Evolutionary conservation across 2,888 invertebrate genomes (phyloP), one percentile per base, ranked within the genome.

Genomic region (Sinopyrophorus schimmeli): DNA sequence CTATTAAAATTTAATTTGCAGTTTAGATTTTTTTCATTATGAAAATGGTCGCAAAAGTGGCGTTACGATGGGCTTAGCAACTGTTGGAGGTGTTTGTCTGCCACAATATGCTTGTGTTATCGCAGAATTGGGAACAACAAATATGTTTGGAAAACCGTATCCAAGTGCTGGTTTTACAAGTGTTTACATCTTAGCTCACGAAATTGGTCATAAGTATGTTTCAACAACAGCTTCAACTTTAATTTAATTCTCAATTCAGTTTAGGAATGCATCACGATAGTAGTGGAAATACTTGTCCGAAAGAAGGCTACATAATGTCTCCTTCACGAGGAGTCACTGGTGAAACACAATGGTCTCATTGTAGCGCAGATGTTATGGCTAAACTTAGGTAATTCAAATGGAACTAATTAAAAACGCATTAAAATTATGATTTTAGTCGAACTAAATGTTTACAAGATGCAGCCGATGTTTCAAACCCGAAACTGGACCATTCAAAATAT

Each of bases 131-230:
- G 89, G 89, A 26, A 82, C 85, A 1, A 80, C 81, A 1, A 87
- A 87, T 72, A 72, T 79, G 27, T 80, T 84, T 61, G 87, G 88
- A 31, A 83, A 86, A 54, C 88, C 89, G 1, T 89, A 87, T 72
- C 89, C 89, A 3, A 89, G 89, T 21, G 86, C 89, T 14, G 89
- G 89, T n/a, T 88, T 89, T 69, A 87, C 87, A 10, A 87, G 89
- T 35, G 85, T 89, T 62, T 89, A 87, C 71, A 86, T 89, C 65
- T 79, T 88, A 53, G 89, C 89, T 0, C 89, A 89, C 69, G 90
- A 89, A 77, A 88, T 90, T 51, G 89, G 89, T 53, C 89, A 87
- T 73, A 89, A 88, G 88, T 89, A 79, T 75, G 79, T 35, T 9
- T 27, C 11, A 4, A 1, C 7, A 10, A 16, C 5, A 3, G 10